Conservation (phyloP, 2,797 vertebrate genomes). For the Falco berigora region DNA sequence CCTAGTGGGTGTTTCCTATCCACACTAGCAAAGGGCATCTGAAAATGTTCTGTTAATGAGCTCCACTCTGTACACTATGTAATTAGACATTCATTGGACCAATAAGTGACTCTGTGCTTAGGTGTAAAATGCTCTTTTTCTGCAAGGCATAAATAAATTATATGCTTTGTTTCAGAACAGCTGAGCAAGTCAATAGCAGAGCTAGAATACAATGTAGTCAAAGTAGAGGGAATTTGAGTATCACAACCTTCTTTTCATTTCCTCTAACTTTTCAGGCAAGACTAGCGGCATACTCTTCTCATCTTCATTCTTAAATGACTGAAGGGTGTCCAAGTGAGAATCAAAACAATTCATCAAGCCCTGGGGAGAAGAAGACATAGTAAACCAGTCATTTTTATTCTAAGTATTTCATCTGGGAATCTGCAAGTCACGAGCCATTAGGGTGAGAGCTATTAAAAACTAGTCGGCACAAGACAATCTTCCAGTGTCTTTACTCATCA, state of each 20-base stretch:
- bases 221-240: neutral
- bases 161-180: neutral
- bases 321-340: slow-evolving; percentile 76
- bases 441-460: neutral
- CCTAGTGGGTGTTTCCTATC: neutral
- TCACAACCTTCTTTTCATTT: slow-evolving; percentile 85
- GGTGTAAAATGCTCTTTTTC: neutral
- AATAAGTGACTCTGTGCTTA: neutral
- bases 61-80: neutral
- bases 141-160: neutral
- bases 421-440: neutral
- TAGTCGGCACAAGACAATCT: neutral
- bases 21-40: neutral
- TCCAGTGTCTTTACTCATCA: neutral
- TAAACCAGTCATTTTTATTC: neutral
- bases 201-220: neutral
- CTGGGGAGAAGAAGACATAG: slow-evolving; percentile 67
- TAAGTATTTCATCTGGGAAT: neutral
- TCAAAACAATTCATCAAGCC: slow-evolving; percentile 81
- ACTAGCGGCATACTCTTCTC: slow-evolving; percentile 79
- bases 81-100: neutral
- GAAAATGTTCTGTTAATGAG: neutral
- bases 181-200: neutral
- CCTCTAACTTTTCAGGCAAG: slow-evolving; percentile 84
- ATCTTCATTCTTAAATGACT: slow-evolving; percentile 83